These are phyloP conservation scores for Leptatherina wallacei DNA, from an alignment of 2,797 vertebrate genomes.

Conservation along the genomic window DNA sequence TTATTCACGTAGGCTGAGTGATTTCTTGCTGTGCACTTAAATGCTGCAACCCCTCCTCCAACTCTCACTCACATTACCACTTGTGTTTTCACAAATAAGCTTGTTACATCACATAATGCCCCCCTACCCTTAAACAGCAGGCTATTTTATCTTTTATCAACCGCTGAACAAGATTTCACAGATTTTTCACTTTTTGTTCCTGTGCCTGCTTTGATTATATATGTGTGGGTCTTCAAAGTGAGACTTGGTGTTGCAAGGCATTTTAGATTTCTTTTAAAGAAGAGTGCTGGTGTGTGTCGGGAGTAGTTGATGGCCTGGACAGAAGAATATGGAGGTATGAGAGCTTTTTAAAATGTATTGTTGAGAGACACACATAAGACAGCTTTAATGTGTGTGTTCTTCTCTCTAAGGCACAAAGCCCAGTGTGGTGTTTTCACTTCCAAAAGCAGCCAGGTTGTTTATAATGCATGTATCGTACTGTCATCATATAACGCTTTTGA, in stretches of 20 bases:
- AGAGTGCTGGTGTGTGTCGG: conserved; percentile 3
- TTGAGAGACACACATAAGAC: conserved; percentile 18
- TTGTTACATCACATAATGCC: conserved; percentile 67
- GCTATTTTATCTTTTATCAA: conserved; percentile 55
- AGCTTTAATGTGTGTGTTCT: conserved; percentile 10
- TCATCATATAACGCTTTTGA: conserved; percentile 71
- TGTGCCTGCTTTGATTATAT: conserved; percentile 29
- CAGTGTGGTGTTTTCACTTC: conserved; percentile 41
- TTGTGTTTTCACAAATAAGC: conserved; percentile 71
- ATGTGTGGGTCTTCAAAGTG: conserved; percentile 25
- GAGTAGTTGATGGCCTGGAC: conserved; percentile 15
- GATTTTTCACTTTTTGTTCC: conserved; percentile 36
- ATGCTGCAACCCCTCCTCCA: conserved; percentile 36
- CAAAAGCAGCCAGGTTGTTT: conserved; percentile 62
- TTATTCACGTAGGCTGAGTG: conserved; percentile 57
- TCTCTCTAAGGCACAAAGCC: conserved; percentile 20
- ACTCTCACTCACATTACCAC: conserved; percentile 42
- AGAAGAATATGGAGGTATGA: conserved; percentile 21
- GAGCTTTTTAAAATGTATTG: conserved; percentile 19
- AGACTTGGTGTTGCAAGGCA: conserved; percentile 2
- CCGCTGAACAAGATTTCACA: conserved; percentile 52
- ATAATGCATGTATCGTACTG: conserved; percentile 66
- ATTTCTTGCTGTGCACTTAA: conserved; percentile 73
- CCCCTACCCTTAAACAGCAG: conserved; percentile 35
- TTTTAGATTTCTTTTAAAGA: conserved; percentile 14